phyloP scores from a whole-genome alignment of 2,113 vertebrate species.

The Malurus elegans region DNA sequence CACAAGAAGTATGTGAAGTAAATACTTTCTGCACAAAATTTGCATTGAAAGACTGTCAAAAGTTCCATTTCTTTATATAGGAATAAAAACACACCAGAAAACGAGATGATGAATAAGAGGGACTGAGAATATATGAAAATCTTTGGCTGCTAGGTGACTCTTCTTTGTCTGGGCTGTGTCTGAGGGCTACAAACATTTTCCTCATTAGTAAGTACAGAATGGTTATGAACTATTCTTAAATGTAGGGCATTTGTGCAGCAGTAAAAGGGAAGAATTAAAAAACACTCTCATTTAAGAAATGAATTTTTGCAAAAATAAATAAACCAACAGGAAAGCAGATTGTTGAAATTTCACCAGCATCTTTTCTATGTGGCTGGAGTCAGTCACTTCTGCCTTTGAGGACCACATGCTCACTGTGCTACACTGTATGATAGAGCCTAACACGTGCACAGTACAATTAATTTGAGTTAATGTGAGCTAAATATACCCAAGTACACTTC shows the following conservation, averaged over 20 bases:
- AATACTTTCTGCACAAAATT: background rate
- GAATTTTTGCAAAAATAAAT: background rate
- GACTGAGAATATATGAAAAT: background rate
- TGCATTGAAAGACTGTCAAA: background rate
- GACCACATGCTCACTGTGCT: fast-evolving
- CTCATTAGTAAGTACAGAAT: background rate
- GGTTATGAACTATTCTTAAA: background rate
- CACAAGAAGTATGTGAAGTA: background rate
- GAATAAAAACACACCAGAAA: background rate
- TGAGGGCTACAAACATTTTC: background rate
- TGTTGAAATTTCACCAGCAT: background rate
- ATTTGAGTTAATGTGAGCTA: background rate
- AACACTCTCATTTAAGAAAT: background rate
- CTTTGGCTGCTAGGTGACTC: background rate
- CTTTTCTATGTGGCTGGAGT: background rate
- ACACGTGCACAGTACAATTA: background rate
- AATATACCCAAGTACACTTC: background rate
- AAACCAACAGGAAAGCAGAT: background rate
- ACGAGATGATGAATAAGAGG: background rate
- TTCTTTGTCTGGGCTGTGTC: background rate
- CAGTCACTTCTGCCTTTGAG: background rate
- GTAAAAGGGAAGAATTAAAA: background rate
- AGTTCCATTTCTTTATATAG: background rate
- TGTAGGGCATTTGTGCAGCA: background rate
- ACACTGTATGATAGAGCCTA: background rate